Evolutionary conservation across 2,797 vertebrate genomes (phyloP), one percentile per base, ranked within the genome.

Genomic region (Danio tinwini): DNA sequence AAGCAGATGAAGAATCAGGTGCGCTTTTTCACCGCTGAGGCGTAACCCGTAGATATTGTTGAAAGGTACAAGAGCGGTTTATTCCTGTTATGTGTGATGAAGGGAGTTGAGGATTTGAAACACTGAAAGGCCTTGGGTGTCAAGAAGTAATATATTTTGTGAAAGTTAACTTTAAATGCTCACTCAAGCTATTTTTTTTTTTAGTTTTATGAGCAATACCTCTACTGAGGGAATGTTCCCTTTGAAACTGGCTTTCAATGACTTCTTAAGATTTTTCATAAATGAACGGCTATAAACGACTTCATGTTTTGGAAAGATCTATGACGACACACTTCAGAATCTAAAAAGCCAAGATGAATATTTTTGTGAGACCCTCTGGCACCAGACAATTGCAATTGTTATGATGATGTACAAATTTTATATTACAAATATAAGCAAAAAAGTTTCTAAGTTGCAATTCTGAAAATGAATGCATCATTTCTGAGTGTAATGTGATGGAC

Each of bases 1-100:
- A 81, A 63, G 76, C 85, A 84, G 81, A 81, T 80, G 79, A 74
- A 70, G 45, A 77, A 80, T 49, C 77, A 65, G 42, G 72, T 68
- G 39, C 74, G 39, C 52, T 82, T 79, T 79, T 81, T 82, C 76
- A 75, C 19, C 4, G 40, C 71, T 65, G 70, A 81, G 49, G 40
- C 58, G 29, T 79, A 79, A 79, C 59, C 42, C 44, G 64, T 49
- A 58, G 53, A n/a, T 74, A 78, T 81, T 65, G 71, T 62, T 70
- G 65, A 69, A 75, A 72, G 64, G 72, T 52, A 72, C 44, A 76
- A 49, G 42, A 40, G 7, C 11, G 56, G 59, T 70, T 84, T 79
- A 73, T 53, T 55, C 12, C 55, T 61, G n/a, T 19, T 69, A 50
- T 4, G 5, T 62, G 11, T 78, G 76, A 78, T 70, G 55, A 78